Evolutionary conservation across 1,140 invertebrate species (phyloP), one percentile per base, ranked within the genome.

Genomic region (Philotrypesis tridentata): DNA sequence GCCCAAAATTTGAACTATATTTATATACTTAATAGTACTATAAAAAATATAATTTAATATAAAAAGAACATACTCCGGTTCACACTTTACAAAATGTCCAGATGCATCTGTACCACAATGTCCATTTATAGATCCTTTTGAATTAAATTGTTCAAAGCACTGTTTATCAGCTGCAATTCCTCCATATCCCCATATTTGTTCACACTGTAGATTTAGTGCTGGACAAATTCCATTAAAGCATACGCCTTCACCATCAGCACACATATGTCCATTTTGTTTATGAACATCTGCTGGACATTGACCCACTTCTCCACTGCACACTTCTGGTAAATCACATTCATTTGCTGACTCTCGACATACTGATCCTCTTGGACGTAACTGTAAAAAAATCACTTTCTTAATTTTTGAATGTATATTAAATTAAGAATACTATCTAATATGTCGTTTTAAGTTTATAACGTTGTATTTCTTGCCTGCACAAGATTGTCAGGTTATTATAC

Each of bases 251-350:
- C 92, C 91, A 31, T 90, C 88, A 43, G 94, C 94, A 89, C 98
- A 99, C 0, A 94, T 92, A 60, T 95, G 95, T 0, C 98, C 98
- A 90, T 99, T 98, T 91, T 98, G 98, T 85, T 97, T 96, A 90
- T 96, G 96, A 1, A 97, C 94, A 90, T 99, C 97, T 6, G 90
- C 83, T 0, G 98, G 98, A 92, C 98, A 99, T 82, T 97, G 93
- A 0, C 97, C 97, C 63, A 93, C 94, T 14, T 95, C 93, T 1
- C 98, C 98, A 70, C 96, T 94, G 90, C 98, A 99, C 37, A 95
- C 94, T 89, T 99, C 98, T 31, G 97, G 96, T 21, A 99, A 92
- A 92, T 99, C 98, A 91, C 98, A 99, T 89, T 99, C 98, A 89
- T 97, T 98, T 68, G 94, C 94, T 1, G 96, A 93, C 27, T 96